Conservation (phyloP, 2,113 vertebrate species). For the Zosterops pallidus region DNA sequence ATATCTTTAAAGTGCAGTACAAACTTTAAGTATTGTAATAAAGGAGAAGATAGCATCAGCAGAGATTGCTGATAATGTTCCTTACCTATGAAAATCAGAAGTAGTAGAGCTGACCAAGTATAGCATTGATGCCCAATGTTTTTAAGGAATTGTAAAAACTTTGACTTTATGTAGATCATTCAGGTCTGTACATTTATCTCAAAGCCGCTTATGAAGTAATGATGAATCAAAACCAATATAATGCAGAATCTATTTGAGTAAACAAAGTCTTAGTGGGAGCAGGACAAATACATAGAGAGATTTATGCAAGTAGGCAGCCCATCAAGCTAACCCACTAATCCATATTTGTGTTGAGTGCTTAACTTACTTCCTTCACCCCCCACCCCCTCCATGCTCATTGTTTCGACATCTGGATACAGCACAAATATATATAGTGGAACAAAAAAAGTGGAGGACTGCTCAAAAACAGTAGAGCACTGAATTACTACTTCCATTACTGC, state of each 20-base stretch:
- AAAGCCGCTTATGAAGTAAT: neutral
- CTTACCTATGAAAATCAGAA: neutral
- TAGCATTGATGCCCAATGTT: neutral
- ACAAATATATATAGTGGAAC: neutral
- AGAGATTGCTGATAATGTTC: neutral
- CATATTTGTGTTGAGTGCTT: neutral
- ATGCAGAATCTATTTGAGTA: neutral
- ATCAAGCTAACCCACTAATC: neutral
- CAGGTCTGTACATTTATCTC: neutral
- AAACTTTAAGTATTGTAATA: neutral
- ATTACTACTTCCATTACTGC: neutral
- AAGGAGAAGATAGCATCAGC: neutral
- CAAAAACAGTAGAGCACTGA: neutral
- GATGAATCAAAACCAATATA: neutral
- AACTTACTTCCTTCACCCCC: neutral
- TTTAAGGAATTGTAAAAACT: neutral
- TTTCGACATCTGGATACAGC: neutral
- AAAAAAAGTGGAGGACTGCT: neutral
- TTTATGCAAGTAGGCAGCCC: neutral
- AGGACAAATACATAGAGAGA: neutral
- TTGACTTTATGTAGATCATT: neutral
- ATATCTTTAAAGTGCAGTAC: neutral
- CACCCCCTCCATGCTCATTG: rapidly evolving
- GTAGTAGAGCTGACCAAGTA: neutral
- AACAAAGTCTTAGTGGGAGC: neutral